Conservation (phyloP, 2,113 vertebrate species). For the Oncorhynchus masou region DNA sequence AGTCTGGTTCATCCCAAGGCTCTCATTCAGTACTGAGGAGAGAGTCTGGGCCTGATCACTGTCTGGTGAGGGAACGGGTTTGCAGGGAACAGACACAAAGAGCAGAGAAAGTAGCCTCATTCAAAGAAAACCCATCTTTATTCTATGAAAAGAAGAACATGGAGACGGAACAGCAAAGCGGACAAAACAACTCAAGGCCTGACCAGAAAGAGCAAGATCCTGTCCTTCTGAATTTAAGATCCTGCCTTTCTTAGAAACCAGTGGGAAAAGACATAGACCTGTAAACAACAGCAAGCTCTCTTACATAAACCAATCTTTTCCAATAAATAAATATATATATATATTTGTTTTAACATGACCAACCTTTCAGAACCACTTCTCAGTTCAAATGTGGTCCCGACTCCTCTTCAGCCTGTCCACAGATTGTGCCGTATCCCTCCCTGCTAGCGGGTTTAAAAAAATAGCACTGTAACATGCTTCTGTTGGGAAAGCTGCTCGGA, state of each 20-base stretch:
- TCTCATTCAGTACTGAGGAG: background rate
- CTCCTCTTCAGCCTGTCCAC: background rate
- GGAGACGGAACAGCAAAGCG: background rate
- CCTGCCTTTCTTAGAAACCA: no score
- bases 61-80: background rate
- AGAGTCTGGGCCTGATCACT: background rate
- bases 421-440: background rate
- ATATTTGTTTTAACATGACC: background rate
- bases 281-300: no score
- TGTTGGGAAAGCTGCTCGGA: background rate
- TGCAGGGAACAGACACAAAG: background rate
- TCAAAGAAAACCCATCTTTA: background rate
- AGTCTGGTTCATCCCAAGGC: background rate
- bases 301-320: no score
- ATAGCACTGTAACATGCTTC: slow-evolving; percentile 5
- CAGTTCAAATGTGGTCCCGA: background rate
- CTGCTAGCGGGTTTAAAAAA: background rate
- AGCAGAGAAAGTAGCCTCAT: background rate
- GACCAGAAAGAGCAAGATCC: background rate
- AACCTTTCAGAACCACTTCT: background rate
- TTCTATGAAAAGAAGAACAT: background rate
- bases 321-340: no score
- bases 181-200: background rate
- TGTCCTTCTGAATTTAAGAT: no score
- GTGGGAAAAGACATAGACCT: no score